These are phyloP conservation scores for Pachydiplax longipennis DNA, from an alignment of 2,888 invertebrate species.

Conservation along the genomic window DNA sequence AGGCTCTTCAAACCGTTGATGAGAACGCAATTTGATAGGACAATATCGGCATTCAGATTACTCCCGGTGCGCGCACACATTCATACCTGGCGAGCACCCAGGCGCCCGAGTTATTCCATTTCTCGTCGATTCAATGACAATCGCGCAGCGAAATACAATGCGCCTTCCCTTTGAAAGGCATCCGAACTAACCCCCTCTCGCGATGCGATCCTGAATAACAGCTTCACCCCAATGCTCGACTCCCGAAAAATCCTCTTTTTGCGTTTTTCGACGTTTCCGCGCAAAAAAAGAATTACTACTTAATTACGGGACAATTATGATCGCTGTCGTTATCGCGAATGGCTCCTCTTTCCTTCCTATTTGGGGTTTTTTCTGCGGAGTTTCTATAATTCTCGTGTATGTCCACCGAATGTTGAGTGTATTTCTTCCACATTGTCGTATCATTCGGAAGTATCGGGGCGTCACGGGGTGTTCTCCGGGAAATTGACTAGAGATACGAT, in stretches of 20 bases:
- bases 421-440: background rate
- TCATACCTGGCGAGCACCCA: slow-evolving; percentile 2
- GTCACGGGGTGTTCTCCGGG: slow-evolving; percentile 25
- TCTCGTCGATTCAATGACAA: slow-evolving; percentile 20
- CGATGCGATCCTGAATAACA: background rate
- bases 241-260: background rate
- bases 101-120: slow-evolving; percentile 21
- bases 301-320: slow-evolving; percentile 22
- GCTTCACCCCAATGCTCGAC: background rate
- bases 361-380: background rate
- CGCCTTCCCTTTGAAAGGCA: background rate
- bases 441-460: slow-evolving; percentile 33
- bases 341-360: background rate
- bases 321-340: background rate
- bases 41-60: slow-evolving; percentile 41
- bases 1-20: background rate
- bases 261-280: background rate
- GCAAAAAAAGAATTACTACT: background rate
- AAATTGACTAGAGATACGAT: slow-evolving; percentile 26
- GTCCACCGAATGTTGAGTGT: slow-evolving; percentile 16
- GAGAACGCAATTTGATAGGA: slow-evolving; percentile 42
- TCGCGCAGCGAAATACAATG: background rate
- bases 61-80: slow-evolving; percentile 13
- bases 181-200: background rate
- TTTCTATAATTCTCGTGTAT: background rate